phyloP scores from a whole-genome alignment of 2,797 vertebrate species.

The Hipposideros larvatus region DNA sequence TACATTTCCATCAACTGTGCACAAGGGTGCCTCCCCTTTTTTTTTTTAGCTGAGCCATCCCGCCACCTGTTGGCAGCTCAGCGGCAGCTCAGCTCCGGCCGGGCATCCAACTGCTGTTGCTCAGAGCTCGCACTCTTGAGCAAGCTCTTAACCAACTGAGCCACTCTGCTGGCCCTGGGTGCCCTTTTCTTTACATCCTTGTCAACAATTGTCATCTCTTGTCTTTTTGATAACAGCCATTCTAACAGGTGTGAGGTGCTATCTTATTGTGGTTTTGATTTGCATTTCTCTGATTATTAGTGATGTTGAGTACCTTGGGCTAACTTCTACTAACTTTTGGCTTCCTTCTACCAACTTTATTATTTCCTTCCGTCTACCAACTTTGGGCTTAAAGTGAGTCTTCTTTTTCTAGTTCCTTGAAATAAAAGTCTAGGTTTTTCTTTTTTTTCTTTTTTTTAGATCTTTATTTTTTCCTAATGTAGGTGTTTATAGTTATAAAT shows the following conservation, averaged over 20 bases:
- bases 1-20: no score
- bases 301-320: background rate
- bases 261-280: background rate
- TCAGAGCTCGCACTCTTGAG: no score
- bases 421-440: background rate
- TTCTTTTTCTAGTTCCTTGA: background rate
- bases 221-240: background rate
- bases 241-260: background rate
- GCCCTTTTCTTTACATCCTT: background rate
- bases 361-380: background rate
- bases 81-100: no score
- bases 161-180: background rate
- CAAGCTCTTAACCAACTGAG: no score
- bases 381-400: background rate
- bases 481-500: background rate
- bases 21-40: background rate
- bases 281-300: background rate
- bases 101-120: no score
- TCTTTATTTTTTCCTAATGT: background rate
- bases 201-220: background rate
- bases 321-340: background rate
- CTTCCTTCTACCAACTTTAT: background rate
- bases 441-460: constrained; percentile 21
- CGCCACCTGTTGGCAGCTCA: no score
- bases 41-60: background rate